Conservation (phyloP, 2,888 invertebrate species). For the Amiota mariae region DNA sequence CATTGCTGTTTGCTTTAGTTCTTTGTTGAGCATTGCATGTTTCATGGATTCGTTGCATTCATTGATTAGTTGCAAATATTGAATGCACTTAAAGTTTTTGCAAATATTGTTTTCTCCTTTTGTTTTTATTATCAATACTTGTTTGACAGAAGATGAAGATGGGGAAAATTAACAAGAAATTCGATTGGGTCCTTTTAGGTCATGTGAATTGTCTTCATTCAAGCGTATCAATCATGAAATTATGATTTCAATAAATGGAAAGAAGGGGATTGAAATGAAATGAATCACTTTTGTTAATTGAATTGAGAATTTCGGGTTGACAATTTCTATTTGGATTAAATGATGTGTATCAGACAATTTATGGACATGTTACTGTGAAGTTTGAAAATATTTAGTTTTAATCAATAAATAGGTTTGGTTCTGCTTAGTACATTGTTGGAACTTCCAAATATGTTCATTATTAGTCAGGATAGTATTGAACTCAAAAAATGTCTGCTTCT, state of each 20-base stretch:
- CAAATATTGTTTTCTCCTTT: background rate
- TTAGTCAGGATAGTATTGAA: too few relatives aligned
- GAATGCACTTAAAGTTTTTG: constrained; percentile 46
- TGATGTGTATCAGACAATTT: too few relatives aligned
- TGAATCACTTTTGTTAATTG: background rate
- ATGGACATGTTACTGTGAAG: too few relatives aligned
- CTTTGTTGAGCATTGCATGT: constrained; percentile 5
- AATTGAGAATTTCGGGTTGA: too few relatives aligned
- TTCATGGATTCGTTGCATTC: constrained; percentile 7
- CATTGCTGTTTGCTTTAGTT: constrained; percentile 15
- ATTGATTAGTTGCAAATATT: constrained; percentile 52
- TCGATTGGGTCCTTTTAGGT: background rate
- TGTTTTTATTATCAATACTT: background rate
- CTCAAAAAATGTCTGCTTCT: too few relatives aligned
- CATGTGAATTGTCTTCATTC: background rate
- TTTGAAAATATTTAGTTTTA: too few relatives aligned
- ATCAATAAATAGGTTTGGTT: too few relatives aligned
- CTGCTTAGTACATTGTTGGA: too few relatives aligned
- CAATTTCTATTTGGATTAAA: too few relatives aligned
- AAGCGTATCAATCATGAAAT: constrained; percentile 2
- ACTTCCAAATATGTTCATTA: too few relatives aligned
- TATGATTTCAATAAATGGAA: background rate
- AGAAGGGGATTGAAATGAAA: background rate
- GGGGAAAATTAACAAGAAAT: too few relatives aligned
- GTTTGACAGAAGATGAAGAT: background rate